Evolutionary conservation across 2,888 invertebrate species (phyloP).

Genomic region (Troides oblongomaculatus): DNA sequence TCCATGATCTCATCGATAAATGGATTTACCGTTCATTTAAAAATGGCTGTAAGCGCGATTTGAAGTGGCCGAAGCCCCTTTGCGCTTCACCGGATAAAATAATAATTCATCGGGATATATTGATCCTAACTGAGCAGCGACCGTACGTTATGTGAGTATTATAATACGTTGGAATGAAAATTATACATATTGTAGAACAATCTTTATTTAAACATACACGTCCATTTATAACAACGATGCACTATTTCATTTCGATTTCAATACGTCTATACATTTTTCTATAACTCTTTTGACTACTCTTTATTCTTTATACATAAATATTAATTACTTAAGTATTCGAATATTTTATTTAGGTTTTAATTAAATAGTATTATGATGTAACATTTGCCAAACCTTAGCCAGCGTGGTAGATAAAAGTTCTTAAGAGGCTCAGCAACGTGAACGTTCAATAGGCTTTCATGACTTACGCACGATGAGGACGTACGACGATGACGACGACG

Average conservation of each 20-base stretch:
- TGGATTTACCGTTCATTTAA: conserved; percentile 54
- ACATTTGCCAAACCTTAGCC: too few species aligned
- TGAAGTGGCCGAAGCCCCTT: conserved; percentile 45
- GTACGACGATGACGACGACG: too few species aligned
- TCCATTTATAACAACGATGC: conserved; percentile 13
- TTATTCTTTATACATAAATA: too few species aligned
- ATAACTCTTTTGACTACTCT: too few species aligned
- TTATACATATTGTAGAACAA: neutral
- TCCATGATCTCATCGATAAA: conserved; percentile 40
- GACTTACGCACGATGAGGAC: too few species aligned
- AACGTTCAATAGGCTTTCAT: too few species aligned
- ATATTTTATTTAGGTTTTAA: too few species aligned
- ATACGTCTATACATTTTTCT: too few species aligned
- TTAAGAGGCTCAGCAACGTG: too few species aligned
- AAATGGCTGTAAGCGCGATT: conserved; percentile 59
- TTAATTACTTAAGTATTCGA: too few species aligned
- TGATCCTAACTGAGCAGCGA: conserved; percentile 25
- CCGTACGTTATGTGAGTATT: neutral
- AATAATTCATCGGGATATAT: conserved; percentile 42
- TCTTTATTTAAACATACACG: conserved; percentile 9
- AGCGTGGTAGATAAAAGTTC: too few species aligned
- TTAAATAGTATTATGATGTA: too few species aligned
- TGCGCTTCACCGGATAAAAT: conserved; percentile 57
- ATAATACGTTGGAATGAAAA: neutral
- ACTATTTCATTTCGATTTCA: neutral